A percentile compares a stretch with the other conserved stretches of the same genome.
Conservation (phyloP, 64 coral and sea anemone species). For the Montipora efflorescens region DNA sequence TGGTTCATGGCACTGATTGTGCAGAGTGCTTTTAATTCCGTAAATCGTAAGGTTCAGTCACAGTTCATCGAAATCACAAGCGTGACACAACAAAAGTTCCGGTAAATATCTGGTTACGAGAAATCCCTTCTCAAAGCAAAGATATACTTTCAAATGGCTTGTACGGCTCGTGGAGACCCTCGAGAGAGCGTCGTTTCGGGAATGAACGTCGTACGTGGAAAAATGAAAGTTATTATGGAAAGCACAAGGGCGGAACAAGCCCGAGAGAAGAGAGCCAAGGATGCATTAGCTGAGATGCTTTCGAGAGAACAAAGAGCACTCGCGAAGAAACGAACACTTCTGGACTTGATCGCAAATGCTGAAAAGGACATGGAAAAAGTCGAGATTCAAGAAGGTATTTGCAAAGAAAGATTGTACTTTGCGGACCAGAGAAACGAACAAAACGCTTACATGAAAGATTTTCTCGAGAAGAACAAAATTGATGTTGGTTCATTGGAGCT, state of each 20-base stretch:
- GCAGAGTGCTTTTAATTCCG: background rate
- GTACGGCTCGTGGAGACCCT: background rate
- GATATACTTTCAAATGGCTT: constrained; percentile 4
- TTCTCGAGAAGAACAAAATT: constrained; percentile 41
- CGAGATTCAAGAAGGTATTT: background rate
- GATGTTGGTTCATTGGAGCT: constrained; percentile 19
- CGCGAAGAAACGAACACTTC: constrained; percentile 24
- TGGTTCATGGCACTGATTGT: background rate
- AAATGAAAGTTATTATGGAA: constrained; percentile 17
- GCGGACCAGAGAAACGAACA: constrained; percentile 14
- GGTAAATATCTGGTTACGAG: background rate
- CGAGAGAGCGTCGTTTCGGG: background rate
- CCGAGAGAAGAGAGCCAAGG: constrained; percentile 29
- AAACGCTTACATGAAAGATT: constrained; percentile 20
- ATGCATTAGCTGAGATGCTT: constrained; percentile 7
- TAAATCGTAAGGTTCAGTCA: background rate
- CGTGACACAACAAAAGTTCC: background rate
- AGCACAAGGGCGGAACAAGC: background rate
- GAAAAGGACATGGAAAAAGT: constrained; percentile 29
- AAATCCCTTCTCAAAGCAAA: background rate
- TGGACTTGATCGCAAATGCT: constrained; percentile 13
- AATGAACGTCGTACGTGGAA: background rate
- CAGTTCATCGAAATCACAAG: background rate
- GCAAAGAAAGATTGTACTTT: constrained; percentile 35
- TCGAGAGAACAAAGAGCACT: constrained; percentile 4